These are phyloP conservation scores for Phallusia fumigata DNA, from an alignment of 23 tunicate species.

Conservation along the genomic window DNA sequence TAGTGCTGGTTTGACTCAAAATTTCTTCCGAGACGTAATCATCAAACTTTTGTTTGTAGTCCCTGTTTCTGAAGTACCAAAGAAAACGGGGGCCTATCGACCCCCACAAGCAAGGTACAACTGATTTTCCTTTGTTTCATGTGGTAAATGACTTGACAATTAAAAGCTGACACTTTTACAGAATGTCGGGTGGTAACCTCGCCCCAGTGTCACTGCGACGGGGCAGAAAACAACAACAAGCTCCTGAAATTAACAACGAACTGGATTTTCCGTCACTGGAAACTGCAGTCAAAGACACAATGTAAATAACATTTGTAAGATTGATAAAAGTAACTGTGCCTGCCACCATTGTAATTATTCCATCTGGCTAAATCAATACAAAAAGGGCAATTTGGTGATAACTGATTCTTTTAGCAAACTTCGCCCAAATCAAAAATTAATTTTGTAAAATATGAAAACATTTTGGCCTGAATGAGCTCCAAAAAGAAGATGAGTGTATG, in stretches of 20 bases:
- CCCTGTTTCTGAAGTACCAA: slow-evolving; percentile 23
- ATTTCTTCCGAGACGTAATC: too few species aligned
- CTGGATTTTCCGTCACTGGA: slow-evolving; percentile 76
- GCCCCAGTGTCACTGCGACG: background rate
- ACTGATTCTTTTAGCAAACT: too few species aligned
- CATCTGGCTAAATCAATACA: too few species aligned
- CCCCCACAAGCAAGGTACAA: slow-evolving; percentile 75
- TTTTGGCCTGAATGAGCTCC: too few species aligned
- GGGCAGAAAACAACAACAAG: slow-evolving; percentile 56
- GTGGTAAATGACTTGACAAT: too few species aligned
- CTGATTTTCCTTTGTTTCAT: background rate
- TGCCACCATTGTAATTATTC: too few species aligned
- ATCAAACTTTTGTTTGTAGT: slow-evolving; percentile 5
- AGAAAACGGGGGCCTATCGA: slow-evolving; percentile 57
- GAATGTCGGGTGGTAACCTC: background rate
- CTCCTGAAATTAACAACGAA: slow-evolving; percentile 77
- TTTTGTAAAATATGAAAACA: too few species aligned
- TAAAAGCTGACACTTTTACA: too few species aligned
- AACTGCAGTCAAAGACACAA: slow-evolving; percentile 63
- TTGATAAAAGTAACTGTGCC: background rate
- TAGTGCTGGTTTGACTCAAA: too few species aligned
- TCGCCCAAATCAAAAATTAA: too few species aligned
- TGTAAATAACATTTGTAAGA: slow-evolving; percentile 32
- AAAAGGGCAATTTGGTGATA: too few species aligned
- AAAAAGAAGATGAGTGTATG: too few species aligned